A percentile compares a stretch with the other conserved stretches of the same genome.
These are phyloP conservation scores for Leucophenga maculata DNA, from an alignment of 2,888 invertebrate species.

Conservation along the genomic window DNA sequence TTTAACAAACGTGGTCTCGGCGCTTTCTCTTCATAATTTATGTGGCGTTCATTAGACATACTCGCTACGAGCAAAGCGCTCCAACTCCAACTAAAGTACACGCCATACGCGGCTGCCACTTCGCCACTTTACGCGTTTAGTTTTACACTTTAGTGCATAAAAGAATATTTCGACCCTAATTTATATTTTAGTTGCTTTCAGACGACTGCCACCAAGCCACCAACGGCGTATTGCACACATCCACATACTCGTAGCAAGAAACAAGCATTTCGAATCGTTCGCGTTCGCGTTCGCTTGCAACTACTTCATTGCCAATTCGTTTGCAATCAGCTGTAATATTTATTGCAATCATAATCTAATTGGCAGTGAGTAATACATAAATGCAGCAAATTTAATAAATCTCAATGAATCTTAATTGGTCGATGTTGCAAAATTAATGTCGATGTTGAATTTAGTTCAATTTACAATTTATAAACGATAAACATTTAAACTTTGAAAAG, in stretches of 20 bases:
- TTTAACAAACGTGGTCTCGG: conserved; percentile 35
- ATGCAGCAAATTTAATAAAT: no score
- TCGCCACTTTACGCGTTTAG: conserved; percentile 24
- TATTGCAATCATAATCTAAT: conserved; percentile 1
- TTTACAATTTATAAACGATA: neutral
- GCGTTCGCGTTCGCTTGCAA: no score
- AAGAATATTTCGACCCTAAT: conserved; percentile 18
- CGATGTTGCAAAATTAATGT: neutral
- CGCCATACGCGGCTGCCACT: neutral
- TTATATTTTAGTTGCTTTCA: conserved; percentile 17
- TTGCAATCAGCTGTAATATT: no score
- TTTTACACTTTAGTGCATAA: conserved; percentile 24
- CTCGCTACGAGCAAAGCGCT: neutral
- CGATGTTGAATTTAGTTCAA: neutral
- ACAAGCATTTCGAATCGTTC: neutral
- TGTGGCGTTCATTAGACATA: conserved; percentile 58
- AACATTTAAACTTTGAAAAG: neutral
- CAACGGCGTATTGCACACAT: neutral
- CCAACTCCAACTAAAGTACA: neutral
- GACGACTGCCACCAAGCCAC: neutral
- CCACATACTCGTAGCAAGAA: no score
- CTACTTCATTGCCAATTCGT: neutral
- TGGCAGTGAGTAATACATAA: neutral
- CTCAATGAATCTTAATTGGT: no score
- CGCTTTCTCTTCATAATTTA: conserved; percentile 52